A percentile compares a stretch with the other conserved stretches of the same genome.
phyloP scores from a whole-genome alignment of 2,888 invertebrate species.

The Ophion obscuratus region DNA sequence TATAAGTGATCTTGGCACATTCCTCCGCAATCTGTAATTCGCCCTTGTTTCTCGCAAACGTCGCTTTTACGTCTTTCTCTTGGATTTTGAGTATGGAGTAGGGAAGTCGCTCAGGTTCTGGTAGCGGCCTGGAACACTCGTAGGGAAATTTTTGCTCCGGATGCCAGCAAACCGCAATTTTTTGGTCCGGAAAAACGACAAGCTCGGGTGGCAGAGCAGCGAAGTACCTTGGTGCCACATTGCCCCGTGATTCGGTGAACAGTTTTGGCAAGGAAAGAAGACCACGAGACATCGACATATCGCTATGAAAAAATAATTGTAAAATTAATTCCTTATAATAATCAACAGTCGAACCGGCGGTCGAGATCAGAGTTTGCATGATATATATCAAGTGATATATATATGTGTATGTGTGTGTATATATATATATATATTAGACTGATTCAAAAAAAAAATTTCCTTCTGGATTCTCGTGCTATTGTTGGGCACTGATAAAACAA shows the following conservation, averaged over 20 bases:
- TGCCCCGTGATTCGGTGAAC: background rate
- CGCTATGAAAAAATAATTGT: background rate
- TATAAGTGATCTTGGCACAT: slow-evolving; percentile 90
- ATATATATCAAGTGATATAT: too few species aligned
- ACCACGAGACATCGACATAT: background rate
- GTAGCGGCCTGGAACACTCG: slow-evolving; percentile 91
- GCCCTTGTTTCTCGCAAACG: slow-evolving; percentile 88
- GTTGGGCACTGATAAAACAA: too few species aligned
- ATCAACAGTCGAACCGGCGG: too few species aligned
- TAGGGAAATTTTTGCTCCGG: slow-evolving; percentile 93
- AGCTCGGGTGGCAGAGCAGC: slow-evolving; percentile 82
- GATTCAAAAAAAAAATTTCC: too few species aligned
- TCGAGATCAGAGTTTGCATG: too few species aligned
- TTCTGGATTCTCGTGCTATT: too few species aligned
- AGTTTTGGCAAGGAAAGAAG: background rate
- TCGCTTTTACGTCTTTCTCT: slow-evolving; percentile 83
- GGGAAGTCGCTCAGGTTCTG: slow-evolving; percentile 85
- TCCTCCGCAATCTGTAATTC: slow-evolving; percentile 89
- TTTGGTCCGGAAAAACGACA: slow-evolving; percentile 89
- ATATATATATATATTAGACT: too few species aligned
- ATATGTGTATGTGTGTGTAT: too few species aligned
- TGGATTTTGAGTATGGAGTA: slow-evolving; percentile 87
- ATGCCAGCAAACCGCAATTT: slow-evolving; percentile 94
- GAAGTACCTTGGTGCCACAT: slow-evolving; percentile 10
- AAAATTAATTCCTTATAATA: too few species aligned